Evolutionary conservation across 1,140 invertebrate species (phyloP).

Genomic region (Aphelinus atriplicis): DNA sequence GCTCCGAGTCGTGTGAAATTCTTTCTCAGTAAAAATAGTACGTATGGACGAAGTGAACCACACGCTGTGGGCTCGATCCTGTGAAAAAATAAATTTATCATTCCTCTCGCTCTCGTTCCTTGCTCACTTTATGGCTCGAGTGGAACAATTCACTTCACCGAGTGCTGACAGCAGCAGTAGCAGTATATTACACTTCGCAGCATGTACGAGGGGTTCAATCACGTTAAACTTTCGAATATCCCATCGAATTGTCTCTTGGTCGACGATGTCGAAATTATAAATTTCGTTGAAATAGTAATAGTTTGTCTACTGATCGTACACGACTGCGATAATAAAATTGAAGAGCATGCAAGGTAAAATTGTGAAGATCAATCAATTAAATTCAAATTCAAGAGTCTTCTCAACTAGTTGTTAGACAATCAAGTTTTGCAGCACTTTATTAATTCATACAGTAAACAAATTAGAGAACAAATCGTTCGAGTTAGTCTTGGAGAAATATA

Average conservation of each 20-base stretch:
- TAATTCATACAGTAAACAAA: slow-evolving; percentile 1
- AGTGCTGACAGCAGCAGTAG: slow-evolving; percentile 36
- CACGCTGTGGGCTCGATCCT: slow-evolving; percentile 23
- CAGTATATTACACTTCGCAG: slow-evolving; percentile 45
- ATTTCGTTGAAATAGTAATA: not conserved
- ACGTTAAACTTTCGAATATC: slow-evolving; percentile 4
- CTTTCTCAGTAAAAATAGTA: slow-evolving; percentile 22
- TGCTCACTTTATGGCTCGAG: slow-evolving; percentile 28
- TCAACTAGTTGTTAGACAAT: slow-evolving; percentile 34
- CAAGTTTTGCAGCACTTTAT: slow-evolving; percentile 15
- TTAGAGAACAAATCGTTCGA: not conserved
- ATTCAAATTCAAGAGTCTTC: slow-evolving; percentile 19
- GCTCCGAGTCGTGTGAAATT: slow-evolving; percentile 1
- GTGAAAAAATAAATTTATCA: slow-evolving; percentile 14
- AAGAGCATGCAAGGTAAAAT: slow-evolving; percentile 9
- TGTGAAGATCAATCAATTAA: too few species aligned
- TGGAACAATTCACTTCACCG: slow-evolving; percentile 38
- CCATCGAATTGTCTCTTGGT: slow-evolving; percentile 14
- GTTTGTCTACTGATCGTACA: slow-evolving; percentile 10
- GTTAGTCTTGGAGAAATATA: slow-evolving; percentile 16
- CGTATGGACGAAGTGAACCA: not conserved
- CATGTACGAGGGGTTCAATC: slow-evolving; percentile 16
- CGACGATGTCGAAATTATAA: slow-evolving; percentile 11
- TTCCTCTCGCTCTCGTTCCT: slow-evolving; percentile 25
- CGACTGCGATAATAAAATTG: slow-evolving; percentile 27